Conservation (phyloP, 2,113 vertebrate species). For the Orcinus orca region DNA sequence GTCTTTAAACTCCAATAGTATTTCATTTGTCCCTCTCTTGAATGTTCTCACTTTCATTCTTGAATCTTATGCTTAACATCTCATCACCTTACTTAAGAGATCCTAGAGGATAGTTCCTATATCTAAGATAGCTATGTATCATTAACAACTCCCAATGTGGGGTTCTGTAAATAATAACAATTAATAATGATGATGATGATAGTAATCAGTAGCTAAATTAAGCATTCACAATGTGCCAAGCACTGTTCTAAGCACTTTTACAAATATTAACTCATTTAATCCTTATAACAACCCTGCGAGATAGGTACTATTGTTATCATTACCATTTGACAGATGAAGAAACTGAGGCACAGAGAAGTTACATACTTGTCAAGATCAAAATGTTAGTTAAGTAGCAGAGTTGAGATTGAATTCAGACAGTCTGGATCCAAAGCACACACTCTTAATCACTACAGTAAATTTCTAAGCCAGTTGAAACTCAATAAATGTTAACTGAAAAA, state of each 20-base stretch:
- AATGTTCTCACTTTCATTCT: neutral
- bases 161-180: neutral
- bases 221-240: neutral
- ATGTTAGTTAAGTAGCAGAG: neutral
- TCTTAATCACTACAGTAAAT: constrained; percentile 14
- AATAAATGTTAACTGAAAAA: constrained; percentile 22
- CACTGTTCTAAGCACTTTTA: neutral
- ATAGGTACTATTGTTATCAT: neutral
- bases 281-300: neutral
- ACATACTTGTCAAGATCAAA: neutral
- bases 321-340: neutral
- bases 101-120: neutral
- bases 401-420: constrained; percentile 15
- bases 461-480: neutral
- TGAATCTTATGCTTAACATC: neutral
- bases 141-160: neutral
- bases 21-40: neutral
- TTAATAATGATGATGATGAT: neutral
- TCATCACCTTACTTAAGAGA: constrained; percentile 6
- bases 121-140: neutral
- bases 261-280: constrained; percentile 13
- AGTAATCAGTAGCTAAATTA: neutral
- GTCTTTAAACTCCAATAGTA: neutral
- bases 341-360: neutral
- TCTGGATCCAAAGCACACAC: neutral